A percentile compares a stretch with the other conserved stretches of the same genome.
phyloP scores from a whole-genome alignment of 2,888 invertebrate genomes.

The Nycteola revayana region DNA sequence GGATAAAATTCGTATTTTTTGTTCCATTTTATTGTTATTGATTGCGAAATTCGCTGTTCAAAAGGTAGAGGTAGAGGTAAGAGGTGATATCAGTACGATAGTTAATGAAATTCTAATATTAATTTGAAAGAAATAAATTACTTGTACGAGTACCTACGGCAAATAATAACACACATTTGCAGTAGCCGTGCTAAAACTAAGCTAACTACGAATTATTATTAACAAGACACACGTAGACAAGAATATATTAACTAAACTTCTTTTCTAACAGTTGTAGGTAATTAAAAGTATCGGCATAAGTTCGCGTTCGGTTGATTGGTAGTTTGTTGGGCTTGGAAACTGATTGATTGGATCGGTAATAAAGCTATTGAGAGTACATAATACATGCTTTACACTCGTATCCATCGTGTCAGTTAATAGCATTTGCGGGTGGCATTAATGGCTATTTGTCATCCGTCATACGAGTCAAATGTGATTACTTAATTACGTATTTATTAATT shows the following conservation, averaged over 20 bases:
- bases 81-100: too few species aligned
- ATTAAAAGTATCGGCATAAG: slow-evolving; percentile 39
- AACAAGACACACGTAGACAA: slow-evolving; percentile 16
- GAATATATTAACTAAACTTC: slow-evolving; percentile 19
- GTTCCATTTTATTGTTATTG: too few species aligned
- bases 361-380: slow-evolving; percentile 55
- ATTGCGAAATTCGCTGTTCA: too few species aligned
- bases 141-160: too few species aligned
- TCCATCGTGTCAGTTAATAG: slow-evolving; percentile 50
- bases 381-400: slow-evolving; percentile 38
- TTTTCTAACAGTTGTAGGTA: slow-evolving; percentile 30
- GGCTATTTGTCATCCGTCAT: slow-evolving; percentile 71
- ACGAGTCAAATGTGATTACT: slow-evolving; percentile 63
- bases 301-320: slow-evolving; percentile 53
- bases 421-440: slow-evolving; percentile 58
- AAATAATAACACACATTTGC: too few species aligned
- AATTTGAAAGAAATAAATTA: too few species aligned
- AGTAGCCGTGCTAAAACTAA: not conserved
- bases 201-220: slow-evolving; percentile 24
- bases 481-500: slow-evolving; percentile 52
- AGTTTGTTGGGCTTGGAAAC: slow-evolving; percentile 56
- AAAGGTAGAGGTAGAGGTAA: too few species aligned
- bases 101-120: too few species aligned
- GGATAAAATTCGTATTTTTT: too few species aligned
- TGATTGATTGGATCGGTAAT: slow-evolving; percentile 60